phyloP scores from a whole-genome alignment of 1,140 invertebrate species.

The Yoshiicerus persimilis region DNA sequence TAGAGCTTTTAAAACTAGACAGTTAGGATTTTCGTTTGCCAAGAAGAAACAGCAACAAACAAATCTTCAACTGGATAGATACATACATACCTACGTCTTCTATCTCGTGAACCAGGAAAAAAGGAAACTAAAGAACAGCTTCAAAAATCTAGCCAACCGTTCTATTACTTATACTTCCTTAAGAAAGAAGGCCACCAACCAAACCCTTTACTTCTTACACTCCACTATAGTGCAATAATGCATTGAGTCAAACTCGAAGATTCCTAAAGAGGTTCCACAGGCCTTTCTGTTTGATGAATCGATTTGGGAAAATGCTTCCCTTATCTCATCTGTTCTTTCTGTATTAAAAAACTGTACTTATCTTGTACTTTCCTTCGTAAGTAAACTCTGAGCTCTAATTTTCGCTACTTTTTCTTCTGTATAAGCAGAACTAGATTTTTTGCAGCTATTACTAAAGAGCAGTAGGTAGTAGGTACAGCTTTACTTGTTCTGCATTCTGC shows the following conservation, averaged over 20 bases:
- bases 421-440: background rate
- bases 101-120: background rate
- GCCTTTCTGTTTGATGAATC: slow-evolving; percentile 9
- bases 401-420: background rate
- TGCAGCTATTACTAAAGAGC: background rate
- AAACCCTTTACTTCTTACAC: background rate
- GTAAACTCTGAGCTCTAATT: slow-evolving; percentile 12
- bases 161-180: background rate
- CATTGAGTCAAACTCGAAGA: slow-evolving; percentile 4
- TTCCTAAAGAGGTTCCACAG: background rate
- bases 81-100: background rate
- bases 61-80: background rate
- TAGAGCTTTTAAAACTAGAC: background rate
- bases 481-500: background rate
- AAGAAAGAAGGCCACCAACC: background rate
- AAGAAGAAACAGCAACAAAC: background rate
- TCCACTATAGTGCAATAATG: background rate
- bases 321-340: slow-evolving; percentile 8
- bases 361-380: background rate
- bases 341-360: slow-evolving; percentile 11
- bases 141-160: background rate
- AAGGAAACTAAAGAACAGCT: background rate
- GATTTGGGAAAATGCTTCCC: slow-evolving; percentile 15
- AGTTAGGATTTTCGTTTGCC: background rate
- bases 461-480: background rate